Base-by-base conservation (phyloP, 2,888 invertebrate species). In the Xestia sexstrigata region DNA sequence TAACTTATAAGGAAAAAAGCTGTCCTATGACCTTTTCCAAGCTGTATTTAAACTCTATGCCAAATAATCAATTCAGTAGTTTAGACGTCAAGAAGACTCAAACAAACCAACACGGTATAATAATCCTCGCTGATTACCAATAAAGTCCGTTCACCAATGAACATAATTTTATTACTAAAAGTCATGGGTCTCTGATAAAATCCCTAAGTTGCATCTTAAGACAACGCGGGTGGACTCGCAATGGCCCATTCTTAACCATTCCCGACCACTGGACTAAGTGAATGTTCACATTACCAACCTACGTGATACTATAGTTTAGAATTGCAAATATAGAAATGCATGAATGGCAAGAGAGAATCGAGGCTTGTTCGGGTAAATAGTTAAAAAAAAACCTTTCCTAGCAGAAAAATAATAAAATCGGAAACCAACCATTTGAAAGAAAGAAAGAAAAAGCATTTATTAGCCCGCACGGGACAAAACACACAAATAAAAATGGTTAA, bases 311-410 rank as follows among this genome's bases (percentile, higher is more conserved):
- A 76, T 58, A 39, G 26, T 58, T 76, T 60, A 68, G 11, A 58
- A 77, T 77, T 58, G 47, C 68, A 68, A 68, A 77, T 76, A 45
- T n/a, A 26, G 30, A 75, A 74, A 52, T 74, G 15, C 30, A 42
- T 55, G 26, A 76, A 76, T 35, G 45, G 35, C 62, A 42, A 17
- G 8, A 65, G 13, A 55, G 1, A 35, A 30, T 58, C 23, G 23
- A 39, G 39, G 6, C 7, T 58, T 58, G 26, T 30, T 8, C 8
- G 7, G 58, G 26, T 58, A 26, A 26, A 26, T 8, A 60, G n/a
- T n/a, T n/a, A n/a, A n/a, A n/a, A n/a, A n/a, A n/a, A n/a, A n/a
- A n/a, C n/a, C n/a, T n/a, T n/a, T n/a, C n/a, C n/a, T n/a, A n/a
- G n/a, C n/a, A n/a, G n/a, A n/a, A n/a, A n/a, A n/a, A n/a, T n/a